Evolutionary conservation across 2,797 vertebrate genomes (phyloP).

Genomic region (Arctocebus calabarensis): DNA sequence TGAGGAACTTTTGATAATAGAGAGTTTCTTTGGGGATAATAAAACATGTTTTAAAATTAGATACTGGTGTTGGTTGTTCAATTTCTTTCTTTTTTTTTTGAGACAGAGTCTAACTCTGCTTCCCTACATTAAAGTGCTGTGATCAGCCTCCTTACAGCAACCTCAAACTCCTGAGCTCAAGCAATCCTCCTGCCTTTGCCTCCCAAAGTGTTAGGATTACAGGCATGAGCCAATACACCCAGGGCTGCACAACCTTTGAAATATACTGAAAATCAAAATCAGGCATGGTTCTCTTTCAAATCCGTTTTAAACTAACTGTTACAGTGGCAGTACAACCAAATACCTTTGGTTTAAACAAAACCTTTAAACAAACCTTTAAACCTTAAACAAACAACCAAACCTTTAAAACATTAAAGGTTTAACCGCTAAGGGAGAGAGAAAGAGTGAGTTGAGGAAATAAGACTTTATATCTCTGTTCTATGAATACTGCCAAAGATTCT

Average conservation of each 20-base stretch:
- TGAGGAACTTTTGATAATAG: background rate
- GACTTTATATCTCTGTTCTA: background rate
- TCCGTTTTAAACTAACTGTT: background rate
- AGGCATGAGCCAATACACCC: too few species aligned
- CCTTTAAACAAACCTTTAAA: too few species aligned
- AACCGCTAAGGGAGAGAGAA: background rate
- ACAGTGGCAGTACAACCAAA: background rate
- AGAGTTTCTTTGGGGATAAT: background rate
- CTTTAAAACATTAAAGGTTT: background rate
- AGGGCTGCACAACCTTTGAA: background rate
- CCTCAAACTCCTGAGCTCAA: too few species aligned
- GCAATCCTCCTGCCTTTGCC: too few species aligned
- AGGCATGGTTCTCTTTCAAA: background rate
- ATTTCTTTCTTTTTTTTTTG: background rate
- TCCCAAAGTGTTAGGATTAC: too few species aligned
- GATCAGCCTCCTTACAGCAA: too few species aligned
- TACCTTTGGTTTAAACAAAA: too few species aligned
- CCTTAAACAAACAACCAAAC: too few species aligned
- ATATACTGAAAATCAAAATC: background rate
- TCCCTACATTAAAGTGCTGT: too few species aligned
- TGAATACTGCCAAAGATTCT: background rate
- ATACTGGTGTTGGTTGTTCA: background rate
- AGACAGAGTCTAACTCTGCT: too few species aligned
- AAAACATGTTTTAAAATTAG: background rate
- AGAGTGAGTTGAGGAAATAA: background rate